These are phyloP conservation scores for Phainopepla nitens DNA, from an alignment of 2,113 vertebrate genomes.

Conservation along the genomic window DNA sequence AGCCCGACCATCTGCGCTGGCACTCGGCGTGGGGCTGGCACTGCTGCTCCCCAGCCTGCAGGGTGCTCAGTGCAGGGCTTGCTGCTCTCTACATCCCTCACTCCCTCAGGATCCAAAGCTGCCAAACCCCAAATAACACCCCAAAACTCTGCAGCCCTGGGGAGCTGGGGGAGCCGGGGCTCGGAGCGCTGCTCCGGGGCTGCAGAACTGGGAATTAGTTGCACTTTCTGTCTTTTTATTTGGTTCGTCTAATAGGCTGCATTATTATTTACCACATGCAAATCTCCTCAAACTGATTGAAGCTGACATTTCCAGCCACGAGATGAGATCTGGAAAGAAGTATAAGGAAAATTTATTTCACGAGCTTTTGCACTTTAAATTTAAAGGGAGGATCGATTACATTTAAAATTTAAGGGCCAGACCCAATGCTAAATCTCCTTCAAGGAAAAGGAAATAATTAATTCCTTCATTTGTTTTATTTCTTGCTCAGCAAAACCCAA, in stretches of 20 bases:
- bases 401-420: background rate
- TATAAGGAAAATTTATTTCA: slow-evolving; percentile 10
- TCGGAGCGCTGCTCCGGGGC: rapidly evolving
- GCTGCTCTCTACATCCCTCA: rapidly evolving
- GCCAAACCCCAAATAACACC: background rate
- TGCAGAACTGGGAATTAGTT: background rate
- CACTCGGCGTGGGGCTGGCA: background rate
- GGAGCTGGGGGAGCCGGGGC: background rate
- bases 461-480: slow-evolving; percentile 34
- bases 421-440: slow-evolving; percentile 18
- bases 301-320: background rate
- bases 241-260: slow-evolving; percentile 2
- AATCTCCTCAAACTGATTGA: background rate
- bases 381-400: background rate
- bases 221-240: background rate
- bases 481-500: background rate
- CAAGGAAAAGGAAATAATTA: slow-evolving; percentile 26
- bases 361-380: slow-evolving; percentile 5
- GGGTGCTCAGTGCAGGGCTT: background rate
- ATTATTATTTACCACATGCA: slow-evolving; percentile 30
- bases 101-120: background rate
- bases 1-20: background rate
- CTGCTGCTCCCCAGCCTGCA: background rate
- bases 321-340: background rate
- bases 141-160: background rate